These are phyloP conservation scores for Campylorhamphus procurvoides DNA, from an alignment of 2,113 vertebrate genomes.

Conservation along the genomic window DNA sequence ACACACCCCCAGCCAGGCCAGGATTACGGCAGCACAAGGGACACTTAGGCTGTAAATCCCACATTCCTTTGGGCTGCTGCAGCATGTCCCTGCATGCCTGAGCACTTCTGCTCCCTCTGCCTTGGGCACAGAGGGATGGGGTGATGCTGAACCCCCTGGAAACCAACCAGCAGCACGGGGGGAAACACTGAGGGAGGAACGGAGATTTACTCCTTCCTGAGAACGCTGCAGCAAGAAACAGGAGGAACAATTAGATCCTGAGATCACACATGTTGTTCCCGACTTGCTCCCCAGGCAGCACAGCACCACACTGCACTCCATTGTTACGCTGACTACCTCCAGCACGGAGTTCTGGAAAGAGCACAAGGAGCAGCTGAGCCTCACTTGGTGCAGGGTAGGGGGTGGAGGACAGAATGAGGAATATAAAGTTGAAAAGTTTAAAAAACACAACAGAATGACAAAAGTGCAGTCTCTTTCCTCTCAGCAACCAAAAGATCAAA, in stretches of 20 bases:
- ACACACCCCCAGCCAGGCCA: not conserved
- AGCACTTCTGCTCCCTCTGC: not conserved
- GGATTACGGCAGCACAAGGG: not conserved
- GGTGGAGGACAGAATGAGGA: not conserved
- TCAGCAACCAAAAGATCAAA: not conserved
- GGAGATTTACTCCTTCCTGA: not conserved
- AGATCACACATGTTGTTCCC: not conserved
- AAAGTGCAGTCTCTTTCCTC: not conserved
- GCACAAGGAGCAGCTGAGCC: accelerated
- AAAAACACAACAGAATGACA: not conserved
- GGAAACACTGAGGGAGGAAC: not conserved
- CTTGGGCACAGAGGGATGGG: not conserved
- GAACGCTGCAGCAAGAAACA: not conserved
- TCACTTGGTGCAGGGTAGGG: not conserved
- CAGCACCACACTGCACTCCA: not conserved
- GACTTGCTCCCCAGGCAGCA: not conserved
- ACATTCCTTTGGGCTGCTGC: not conserved
- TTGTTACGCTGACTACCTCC: not conserved
- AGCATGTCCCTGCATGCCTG: not conserved
- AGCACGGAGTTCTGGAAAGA: not conserved
- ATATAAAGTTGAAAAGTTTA: accelerated
- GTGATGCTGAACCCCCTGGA: not conserved
- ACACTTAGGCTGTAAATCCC: not conserved
- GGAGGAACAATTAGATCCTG: not conserved
- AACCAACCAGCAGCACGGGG: not conserved